A percentile compares a stretch with the other conserved stretches of the same genome.
Conservation (phyloP, 2,797 vertebrate genomes). For the Karalla daura region DNA sequence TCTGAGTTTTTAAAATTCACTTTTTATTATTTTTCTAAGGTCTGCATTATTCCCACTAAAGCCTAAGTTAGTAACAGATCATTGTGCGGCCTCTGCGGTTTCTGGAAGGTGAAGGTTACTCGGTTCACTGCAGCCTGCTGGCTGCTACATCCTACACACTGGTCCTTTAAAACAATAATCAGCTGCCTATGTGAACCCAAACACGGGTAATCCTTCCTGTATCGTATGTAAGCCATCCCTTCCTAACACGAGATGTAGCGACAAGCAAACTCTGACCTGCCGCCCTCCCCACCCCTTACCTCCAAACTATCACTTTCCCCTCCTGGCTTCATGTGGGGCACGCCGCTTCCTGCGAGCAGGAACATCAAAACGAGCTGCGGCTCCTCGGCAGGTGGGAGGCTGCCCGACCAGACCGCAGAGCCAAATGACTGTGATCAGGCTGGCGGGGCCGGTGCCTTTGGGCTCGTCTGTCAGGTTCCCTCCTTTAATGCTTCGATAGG, state of each 20-base stretch:
- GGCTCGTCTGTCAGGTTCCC: constrained; percentile 43
- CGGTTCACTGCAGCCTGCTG: too few species aligned
- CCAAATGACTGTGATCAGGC: constrained; percentile 11
- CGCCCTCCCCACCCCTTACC: background rate
- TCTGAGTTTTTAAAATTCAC: too few species aligned
- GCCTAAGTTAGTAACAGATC: too few species aligned
- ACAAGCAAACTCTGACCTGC: background rate
- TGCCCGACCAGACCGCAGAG: constrained; percentile 10
- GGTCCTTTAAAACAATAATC: background rate
- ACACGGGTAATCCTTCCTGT: too few species aligned
- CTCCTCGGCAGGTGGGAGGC: background rate
- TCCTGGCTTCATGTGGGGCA: background rate
- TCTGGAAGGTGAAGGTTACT: too few species aligned
- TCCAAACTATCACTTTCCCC: background rate
- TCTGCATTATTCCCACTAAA: too few species aligned
- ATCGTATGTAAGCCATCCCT: too few species aligned
- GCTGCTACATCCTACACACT: too few species aligned
- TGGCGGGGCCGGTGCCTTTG: constrained; percentile 17
- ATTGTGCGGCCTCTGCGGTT: background rate
- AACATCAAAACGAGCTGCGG: constrained; percentile 2
- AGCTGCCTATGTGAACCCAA: background rate
- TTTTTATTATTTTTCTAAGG: background rate
- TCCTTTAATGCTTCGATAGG: constrained; percentile 42
- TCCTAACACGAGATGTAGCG: background rate
- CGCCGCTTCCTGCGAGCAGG: background rate